Evolutionary conservation across 2,113 vertebrate species (phyloP).

Genomic region (Aramus guarauna): DNA sequence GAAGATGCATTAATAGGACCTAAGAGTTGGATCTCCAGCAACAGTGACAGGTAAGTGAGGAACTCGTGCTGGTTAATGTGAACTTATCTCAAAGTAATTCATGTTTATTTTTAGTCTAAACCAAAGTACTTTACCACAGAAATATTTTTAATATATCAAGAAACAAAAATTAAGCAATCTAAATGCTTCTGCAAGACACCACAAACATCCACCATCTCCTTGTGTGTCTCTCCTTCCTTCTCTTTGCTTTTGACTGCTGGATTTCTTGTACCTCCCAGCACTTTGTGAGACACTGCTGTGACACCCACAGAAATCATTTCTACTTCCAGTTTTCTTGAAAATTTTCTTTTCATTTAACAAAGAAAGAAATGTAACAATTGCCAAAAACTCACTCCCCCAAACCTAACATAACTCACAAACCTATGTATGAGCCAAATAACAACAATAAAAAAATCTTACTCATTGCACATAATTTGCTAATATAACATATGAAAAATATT

Average conservation of each 20-base stretch:
- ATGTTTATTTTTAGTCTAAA: not conserved
- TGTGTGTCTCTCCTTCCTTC: not conserved
- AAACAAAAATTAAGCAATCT: not conserved
- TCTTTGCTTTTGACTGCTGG: not conserved
- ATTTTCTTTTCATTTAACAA: not conserved
- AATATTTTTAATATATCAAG: not conserved
- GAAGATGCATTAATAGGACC: not conserved
- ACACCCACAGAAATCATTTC: not conserved
- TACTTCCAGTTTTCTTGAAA: not conserved
- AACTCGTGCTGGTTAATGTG: not conserved
- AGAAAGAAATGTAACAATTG: not conserved
- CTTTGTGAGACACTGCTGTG: not conserved
- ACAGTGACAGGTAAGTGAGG: not conserved
- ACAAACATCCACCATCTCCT: not conserved
- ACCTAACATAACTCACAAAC: not conserved
- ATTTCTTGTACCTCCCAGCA: not conserved
- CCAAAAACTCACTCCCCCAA: not conserved
- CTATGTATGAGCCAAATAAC: not conserved
- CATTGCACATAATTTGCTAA: not conserved
- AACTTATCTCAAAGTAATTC: not conserved
- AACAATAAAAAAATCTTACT: not conserved
- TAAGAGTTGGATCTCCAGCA: not conserved
- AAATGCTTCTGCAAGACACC: not conserved
- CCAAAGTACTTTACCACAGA: not conserved
- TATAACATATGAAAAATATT: not conserved